Percentiles rank a stretch among this genome's conserved stretches.
Conservation (phyloP, 2,113 vertebrate genomes). For the Lophotis ruficrista region DNA sequence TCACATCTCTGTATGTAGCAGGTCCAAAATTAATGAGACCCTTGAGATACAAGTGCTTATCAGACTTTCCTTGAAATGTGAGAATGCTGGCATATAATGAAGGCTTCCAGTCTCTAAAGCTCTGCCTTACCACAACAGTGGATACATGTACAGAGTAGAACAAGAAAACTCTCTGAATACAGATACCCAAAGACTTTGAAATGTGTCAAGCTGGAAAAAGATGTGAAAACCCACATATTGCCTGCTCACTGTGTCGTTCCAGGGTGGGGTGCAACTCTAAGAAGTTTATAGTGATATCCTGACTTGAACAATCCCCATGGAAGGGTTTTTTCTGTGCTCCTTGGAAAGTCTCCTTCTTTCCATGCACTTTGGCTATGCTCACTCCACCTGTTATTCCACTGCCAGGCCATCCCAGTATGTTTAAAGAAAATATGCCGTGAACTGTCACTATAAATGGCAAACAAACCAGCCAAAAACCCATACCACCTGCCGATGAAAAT, state of each 20-base stretch:
- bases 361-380: not conserved
- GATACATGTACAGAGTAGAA: not conserved
- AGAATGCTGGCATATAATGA: not conserved
- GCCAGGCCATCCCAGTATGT: not conserved
- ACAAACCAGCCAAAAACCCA: not conserved
- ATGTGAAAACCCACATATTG: not conserved
- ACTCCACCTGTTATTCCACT: not conserved
- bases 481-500: not conserved
- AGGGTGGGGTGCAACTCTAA: not conserved
- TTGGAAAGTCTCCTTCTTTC: not conserved
- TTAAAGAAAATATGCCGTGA: not conserved
- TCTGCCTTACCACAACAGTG: not conserved
- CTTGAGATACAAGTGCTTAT: not conserved
- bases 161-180: not conserved
- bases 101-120: not conserved
- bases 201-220: not conserved
- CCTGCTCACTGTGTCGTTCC: not conserved
- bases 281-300: not conserved
- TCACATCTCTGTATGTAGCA: not conserved
- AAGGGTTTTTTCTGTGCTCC: not conserved
- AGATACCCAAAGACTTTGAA: not conserved
- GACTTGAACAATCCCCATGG: not conserved
- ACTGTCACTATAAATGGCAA: not conserved
- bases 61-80: not conserved
- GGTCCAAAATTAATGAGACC: not conserved